phyloP scores from a whole-genome alignment of 2,888 invertebrate genomes.

The Macrostomum cliftonense region DNA sequence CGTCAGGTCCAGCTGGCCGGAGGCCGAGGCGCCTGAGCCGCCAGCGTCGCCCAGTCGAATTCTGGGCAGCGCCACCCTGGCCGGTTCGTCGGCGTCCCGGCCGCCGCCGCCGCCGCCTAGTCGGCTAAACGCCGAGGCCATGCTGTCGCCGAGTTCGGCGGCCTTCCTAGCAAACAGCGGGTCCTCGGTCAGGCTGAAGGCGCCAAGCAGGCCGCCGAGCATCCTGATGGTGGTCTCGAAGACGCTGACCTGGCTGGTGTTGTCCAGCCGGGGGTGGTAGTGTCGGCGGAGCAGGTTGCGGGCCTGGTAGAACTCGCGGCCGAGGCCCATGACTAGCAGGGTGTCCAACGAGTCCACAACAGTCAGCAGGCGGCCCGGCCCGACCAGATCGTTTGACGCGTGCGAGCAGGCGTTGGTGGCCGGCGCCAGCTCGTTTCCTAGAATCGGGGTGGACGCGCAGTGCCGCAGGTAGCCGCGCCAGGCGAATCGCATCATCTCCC shows the following conservation, averaged over 20 bases:
- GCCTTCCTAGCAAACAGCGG: constrained; percentile 69
- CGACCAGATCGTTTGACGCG: too few relatives aligned
- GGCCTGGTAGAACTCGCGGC: constrained; percentile 51
- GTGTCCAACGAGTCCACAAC: constrained; percentile 87
- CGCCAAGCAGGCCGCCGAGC: constrained; percentile 68
- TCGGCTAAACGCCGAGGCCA: too few relatives aligned
- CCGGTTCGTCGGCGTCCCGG: too few relatives aligned
- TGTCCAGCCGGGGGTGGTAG: constrained; percentile 61
- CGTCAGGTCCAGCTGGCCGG: constrained; percentile 85
- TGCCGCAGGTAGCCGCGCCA: too few relatives aligned
- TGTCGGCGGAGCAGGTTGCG: constrained; percentile 65
- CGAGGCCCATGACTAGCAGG: constrained; percentile 79
- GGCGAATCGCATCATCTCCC: too few relatives aligned
- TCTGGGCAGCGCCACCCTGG: too few relatives aligned
- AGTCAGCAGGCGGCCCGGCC: constrained; percentile 44
- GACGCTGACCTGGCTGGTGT: constrained; percentile 66
- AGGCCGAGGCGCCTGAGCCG: constrained; percentile 58
- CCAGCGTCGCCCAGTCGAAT: too few relatives aligned
- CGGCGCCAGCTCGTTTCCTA: too few relatives aligned
- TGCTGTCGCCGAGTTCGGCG: constrained; percentile 22
- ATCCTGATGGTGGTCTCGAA: constrained; percentile 90
- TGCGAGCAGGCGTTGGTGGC: too few relatives aligned
- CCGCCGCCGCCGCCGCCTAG: too few relatives aligned
- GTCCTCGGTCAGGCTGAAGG: constrained; percentile 74
- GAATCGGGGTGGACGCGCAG: too few relatives aligned